Evolutionary conservation across 2,888 invertebrate genomes (phyloP).

Genomic region (Hyposoter didymator): DNA sequence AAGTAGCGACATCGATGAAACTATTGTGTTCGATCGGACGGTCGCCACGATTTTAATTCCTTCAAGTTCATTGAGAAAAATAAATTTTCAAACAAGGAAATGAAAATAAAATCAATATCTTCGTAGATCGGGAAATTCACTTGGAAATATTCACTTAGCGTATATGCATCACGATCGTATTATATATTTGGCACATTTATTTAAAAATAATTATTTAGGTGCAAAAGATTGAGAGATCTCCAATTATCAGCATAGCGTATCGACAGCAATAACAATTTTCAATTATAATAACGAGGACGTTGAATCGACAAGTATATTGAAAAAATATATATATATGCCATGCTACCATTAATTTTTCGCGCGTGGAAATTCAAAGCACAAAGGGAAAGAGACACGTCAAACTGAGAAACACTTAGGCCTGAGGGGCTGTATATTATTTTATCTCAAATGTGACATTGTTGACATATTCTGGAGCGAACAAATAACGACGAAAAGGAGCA

Average conservation of each 20-base stretch:
- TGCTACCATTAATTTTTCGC: not conserved
- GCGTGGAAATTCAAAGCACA: not conserved
- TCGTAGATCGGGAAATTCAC: not conserved
- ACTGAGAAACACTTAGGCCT: constrained; percentile 52
- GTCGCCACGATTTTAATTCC: constrained; percentile 25
- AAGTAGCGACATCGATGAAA: constrained; percentile 78
- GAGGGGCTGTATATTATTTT: constrained; percentile 31
- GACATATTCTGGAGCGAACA: not conserved
- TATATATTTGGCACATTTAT: constrained; percentile 75
- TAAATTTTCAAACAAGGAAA: not conserved
- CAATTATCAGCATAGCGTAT: constrained; percentile 18
- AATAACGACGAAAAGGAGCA: constrained; percentile 19
- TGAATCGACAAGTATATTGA: not conserved
- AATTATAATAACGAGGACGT: not conserved
- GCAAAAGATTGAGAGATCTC: constrained; percentile 7
- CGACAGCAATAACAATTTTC: constrained; percentile 5
- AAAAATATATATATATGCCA: constrained; percentile 1
- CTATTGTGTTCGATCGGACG: constrained; percentile 74
- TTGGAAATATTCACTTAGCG: constrained; percentile 30
- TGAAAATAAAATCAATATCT: not conserved
- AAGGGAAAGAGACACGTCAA: not conserved
- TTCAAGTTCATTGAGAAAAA: too few relatives aligned
- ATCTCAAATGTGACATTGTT: constrained; percentile 8
- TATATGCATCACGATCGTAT: constrained; percentile 66
- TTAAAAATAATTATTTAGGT: constrained; percentile 48